These are phyloP conservation scores for Lingula anatina DNA, from an alignment of 2,888 invertebrate genomes.

Conservation along the genomic window DNA sequence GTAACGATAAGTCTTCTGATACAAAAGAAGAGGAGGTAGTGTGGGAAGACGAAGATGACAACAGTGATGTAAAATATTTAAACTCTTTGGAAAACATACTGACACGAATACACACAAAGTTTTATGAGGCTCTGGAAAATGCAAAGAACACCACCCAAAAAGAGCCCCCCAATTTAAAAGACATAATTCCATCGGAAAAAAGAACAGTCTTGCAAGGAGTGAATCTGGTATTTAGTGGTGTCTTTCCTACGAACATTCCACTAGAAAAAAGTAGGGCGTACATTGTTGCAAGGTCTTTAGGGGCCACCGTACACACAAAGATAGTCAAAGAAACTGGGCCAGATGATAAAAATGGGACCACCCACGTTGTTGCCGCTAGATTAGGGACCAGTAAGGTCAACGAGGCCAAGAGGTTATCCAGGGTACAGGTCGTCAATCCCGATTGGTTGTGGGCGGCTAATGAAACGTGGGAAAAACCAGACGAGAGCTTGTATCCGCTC, in stretches of 20 bases:
- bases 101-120: conserved; percentile 76
- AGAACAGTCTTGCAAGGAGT: conserved; percentile 72
- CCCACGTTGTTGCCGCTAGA: conserved; percentile 89
- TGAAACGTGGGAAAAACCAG: conserved; percentile 69
- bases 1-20: neutral
- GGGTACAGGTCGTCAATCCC: conserved; percentile 65
- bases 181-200: conserved; percentile 79
- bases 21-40: conserved; percentile 30
- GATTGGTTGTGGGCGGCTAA: conserved; percentile 94
- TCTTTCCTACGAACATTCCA: conserved; percentile 83
- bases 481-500: conserved; percentile 37
- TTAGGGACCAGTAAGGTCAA: conserved; percentile 64
- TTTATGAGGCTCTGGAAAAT: conserved; percentile 66
- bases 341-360: conserved; percentile 62
- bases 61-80: too few species aligned
- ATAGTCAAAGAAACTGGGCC: conserved; percentile 31
- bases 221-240: conserved; percentile 85
- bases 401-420: conserved; percentile 29
- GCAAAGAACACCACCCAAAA: conserved; percentile 5
- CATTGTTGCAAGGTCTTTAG: conserved; percentile 76
- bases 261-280: conserved; percentile 80
- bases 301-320: conserved; percentile 68
- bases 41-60: conserved; percentile 67
- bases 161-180: conserved; percentile 50
- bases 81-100: conserved; percentile 88